Evolutionary conservation across 2,113 vertebrate genomes (phyloP).

Genomic region (Myrmecobius fasciatus): DNA sequence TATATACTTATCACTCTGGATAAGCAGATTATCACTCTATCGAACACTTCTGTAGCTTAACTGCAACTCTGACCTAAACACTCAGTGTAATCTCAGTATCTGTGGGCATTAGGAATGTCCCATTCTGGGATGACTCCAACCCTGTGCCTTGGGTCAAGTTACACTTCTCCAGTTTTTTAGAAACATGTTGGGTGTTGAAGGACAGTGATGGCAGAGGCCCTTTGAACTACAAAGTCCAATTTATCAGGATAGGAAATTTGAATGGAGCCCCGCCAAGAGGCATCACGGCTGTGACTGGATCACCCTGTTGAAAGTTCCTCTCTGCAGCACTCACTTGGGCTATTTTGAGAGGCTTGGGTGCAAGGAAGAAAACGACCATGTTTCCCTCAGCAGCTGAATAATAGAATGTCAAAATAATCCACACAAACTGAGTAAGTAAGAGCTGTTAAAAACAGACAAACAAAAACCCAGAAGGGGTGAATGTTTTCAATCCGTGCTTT

Average conservation of each 20-base stretch:
- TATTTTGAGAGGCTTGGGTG: neutral
- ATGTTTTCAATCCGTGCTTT: neutral
- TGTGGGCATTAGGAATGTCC: conserved; percentile 49
- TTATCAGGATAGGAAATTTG: conserved; percentile 48
- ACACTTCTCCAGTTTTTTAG: conserved; percentile 52
- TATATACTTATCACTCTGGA: conserved; percentile 85
- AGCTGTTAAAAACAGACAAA: neutral
- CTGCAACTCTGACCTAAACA: conserved; percentile 59
- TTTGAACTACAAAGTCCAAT: conserved; percentile 50
- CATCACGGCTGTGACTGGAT: neutral
- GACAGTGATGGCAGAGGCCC: conserved; percentile 27
- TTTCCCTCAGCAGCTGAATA: neutral
- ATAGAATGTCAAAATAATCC: neutral
- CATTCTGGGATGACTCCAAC: conserved; percentile 30
- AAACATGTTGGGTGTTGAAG: conserved; percentile 44
- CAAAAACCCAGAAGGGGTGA: neutral
- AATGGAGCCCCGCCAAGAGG: conserved; percentile 19
- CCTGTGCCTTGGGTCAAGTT: conserved; percentile 66
- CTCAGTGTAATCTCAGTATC: conserved; percentile 68
- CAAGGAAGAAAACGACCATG: neutral
- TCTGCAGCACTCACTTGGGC: neutral
- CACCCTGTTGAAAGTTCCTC: neutral
- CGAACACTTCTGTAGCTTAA: conserved; percentile 71
- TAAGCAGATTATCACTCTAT: conserved; percentile 84
- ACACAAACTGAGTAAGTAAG: neutral